Evolutionary conservation across 2,888 invertebrate genomes (phyloP).

Genomic region (Hydriomena furcata): DNA sequence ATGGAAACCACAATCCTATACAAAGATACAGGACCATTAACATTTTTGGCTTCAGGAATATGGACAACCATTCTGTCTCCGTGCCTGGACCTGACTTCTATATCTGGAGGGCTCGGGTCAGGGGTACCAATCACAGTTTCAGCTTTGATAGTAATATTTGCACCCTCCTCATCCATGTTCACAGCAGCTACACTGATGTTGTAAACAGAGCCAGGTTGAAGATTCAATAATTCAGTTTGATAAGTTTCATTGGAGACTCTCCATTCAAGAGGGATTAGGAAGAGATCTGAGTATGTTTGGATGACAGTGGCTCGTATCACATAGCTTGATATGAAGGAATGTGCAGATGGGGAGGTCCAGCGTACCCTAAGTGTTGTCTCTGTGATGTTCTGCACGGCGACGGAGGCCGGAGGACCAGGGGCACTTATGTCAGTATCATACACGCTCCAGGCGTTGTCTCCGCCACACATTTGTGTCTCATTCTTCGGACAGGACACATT

Average conservation of each 20-base stretch:
- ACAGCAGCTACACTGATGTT: slow-evolving; percentile 88
- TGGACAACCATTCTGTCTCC: slow-evolving; percentile 86
- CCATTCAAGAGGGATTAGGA: slow-evolving; percentile 80
- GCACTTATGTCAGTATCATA: slow-evolving; percentile 86
- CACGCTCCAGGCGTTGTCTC: slow-evolving; percentile 85
- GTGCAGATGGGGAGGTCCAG: slow-evolving; percentile 84
- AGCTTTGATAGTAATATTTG: slow-evolving; percentile 78
- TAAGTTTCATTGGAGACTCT: slow-evolving; percentile 84
- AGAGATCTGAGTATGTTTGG: slow-evolving; percentile 82
- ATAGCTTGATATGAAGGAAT: slow-evolving; percentile 80
- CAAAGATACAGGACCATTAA: slow-evolving; percentile 90
- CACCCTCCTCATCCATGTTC: slow-evolving; percentile 84
- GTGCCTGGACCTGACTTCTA: slow-evolving; percentile 85
- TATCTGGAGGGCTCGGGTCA: slow-evolving; percentile 87
- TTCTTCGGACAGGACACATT: slow-evolving; percentile 84
- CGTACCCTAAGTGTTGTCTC: slow-evolving; percentile 84
- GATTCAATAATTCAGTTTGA: slow-evolving; percentile 82
- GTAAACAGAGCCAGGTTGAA: slow-evolving; percentile 90
- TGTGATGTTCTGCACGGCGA: slow-evolving; percentile 83
- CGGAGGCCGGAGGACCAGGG: slow-evolving; percentile 87
- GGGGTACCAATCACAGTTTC: slow-evolving; percentile 89
- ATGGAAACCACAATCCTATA: slow-evolving; percentile 90
- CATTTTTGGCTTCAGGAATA: slow-evolving; percentile 87
- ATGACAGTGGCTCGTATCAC: slow-evolving; percentile 80
- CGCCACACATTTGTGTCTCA: slow-evolving; percentile 86